Evolutionary conservation across 2,113 vertebrate genomes (phyloP), one percentile per base, ranked within the genome.

Genomic region (Onychorhynchus coronatus): DNA sequence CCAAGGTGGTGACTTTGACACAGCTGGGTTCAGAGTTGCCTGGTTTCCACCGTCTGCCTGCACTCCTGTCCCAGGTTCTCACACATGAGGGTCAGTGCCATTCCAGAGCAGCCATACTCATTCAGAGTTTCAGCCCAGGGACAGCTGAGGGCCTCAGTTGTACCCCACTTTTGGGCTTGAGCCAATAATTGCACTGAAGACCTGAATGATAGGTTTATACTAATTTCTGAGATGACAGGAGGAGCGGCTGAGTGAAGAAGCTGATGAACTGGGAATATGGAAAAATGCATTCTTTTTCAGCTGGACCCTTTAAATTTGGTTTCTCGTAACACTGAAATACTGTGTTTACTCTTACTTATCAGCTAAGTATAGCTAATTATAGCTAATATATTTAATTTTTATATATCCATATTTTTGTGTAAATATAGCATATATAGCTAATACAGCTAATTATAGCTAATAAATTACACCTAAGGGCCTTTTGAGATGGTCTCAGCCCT

Each of bases 81-180:
- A 2, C 24, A 2, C 4, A 0, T 0, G 0, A 27, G 11, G 15
- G 16, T 17, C 81, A 74, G 37, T 6, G 2, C 12, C 5, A 0
- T 9, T 56, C 39, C 47, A 30, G 47, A 30, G 39, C 71, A 85
- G 16, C 35, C 39, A 24, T 13, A 1, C 23, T 73, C 79, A 44
- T 73, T 14, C 10, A 30, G n/a, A 42, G 55, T 11, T 85, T 46
- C 58, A 44, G 4, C 41, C 18, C 33, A 39, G 44, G 37, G 21
- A 37, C 0, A 4, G 16, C 62, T 22, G 28, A 44, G 14, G 24
- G 20, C 23, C 22, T 47, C 61, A 41, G 15, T 2, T 21, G 35
- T 62, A 12, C 16, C 30, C 33, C 18, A 33, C 0, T 14, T 47
- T 49, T 41, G 53, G 62, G 16, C 13, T 66, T 53, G 67, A 53